Evolutionary conservation across 1,140 invertebrate genomes (phyloP).

Genomic region (Pogonognathellus flavescens): DNA sequence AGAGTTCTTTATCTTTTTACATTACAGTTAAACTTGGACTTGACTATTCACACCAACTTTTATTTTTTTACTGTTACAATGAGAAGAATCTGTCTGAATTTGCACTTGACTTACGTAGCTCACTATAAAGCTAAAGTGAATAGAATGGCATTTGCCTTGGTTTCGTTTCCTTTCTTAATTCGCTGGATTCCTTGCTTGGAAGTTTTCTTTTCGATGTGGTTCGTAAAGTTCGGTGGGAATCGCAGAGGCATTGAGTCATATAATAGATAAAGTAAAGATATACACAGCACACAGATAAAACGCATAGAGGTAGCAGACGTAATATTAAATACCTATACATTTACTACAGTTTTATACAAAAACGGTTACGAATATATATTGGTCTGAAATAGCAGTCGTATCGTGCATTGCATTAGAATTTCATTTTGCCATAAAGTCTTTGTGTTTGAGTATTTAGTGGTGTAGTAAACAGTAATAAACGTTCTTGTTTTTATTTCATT

Average conservation of each 20-base stretch:
- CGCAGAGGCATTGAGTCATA: background rate
- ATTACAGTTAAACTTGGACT: conserved; percentile 46
- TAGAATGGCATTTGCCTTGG: conserved; percentile 45
- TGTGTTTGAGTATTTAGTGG: no score
- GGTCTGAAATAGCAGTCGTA: no score
- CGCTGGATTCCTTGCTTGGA: conserved; percentile 19
- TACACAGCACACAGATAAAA: background rate
- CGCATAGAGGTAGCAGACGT: no score
- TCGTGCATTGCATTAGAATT: no score
- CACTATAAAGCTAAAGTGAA: conserved; percentile 23
- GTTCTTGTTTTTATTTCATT: no score
- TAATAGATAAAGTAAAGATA: background rate
- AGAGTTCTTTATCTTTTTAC: conserved; percentile 35
- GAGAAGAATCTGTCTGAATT: background rate
- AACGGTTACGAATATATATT: background rate
- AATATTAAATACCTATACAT: background rate
- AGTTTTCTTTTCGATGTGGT: conserved; percentile 39
- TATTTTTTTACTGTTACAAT: conserved; percentile 44
- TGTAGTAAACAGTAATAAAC: no score
- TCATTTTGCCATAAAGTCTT: no score
- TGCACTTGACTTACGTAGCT: conserved; percentile 7
- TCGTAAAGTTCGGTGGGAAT: conserved; percentile 46
- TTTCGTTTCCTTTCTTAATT: conserved; percentile 41
- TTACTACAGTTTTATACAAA: background rate
- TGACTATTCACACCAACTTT: conserved; percentile 34